phyloP scores from a whole-genome alignment of 2,888 invertebrate species.

The Melinopterus prodromus region DNA sequence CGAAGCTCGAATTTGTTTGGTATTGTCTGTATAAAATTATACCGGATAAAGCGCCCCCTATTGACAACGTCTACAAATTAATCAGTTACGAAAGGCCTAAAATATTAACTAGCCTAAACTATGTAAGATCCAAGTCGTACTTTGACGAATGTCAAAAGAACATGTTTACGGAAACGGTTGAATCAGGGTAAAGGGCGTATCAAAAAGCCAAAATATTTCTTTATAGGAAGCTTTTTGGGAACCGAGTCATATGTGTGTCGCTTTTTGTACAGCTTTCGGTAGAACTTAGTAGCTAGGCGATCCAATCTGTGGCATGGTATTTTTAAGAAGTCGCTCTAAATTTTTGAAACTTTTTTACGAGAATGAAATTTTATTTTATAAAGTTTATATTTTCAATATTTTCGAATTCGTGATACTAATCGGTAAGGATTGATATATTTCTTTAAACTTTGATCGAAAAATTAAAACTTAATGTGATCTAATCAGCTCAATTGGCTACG shows the following conservation, averaged over 20 bases:
- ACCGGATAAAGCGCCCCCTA: not conserved
- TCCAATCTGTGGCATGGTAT: slow-evolving; percentile 32
- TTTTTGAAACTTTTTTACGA: no score
- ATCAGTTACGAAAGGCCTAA: not conserved
- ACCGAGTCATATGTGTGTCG: slow-evolving; percentile 54
- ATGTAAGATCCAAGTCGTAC: slow-evolving; percentile 4
- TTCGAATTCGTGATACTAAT: not conserved
- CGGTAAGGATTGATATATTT: not conserved
- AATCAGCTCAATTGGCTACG: slow-evolving; percentile 17
- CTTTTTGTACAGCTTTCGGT: slow-evolving; percentile 41
- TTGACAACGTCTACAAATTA: not conserved
- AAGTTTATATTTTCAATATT: slow-evolving; percentile 8
- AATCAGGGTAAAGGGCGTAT: slow-evolving; percentile 62
- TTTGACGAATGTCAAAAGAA: slow-evolving; percentile 25
- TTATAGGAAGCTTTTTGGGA: slow-evolving; percentile 53
- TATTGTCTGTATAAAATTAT: not conserved
- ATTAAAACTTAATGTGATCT: slow-evolving; percentile 26
- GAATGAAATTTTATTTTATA: slow-evolving; percentile 22
- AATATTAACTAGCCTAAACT: not conserved
- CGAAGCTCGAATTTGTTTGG: not conserved
- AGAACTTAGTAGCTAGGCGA: slow-evolving; percentile 50
- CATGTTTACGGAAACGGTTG: slow-evolving; percentile 50
- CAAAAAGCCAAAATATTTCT: slow-evolving; percentile 55
- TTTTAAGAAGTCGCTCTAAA: slow-evolving; percentile 28
- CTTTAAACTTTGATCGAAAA: not conserved